Evolutionary conservation across 2,113 vertebrate species (phyloP), one percentile per base, ranked within the genome.

Genomic region (Oreochromis niloticus): DNA sequence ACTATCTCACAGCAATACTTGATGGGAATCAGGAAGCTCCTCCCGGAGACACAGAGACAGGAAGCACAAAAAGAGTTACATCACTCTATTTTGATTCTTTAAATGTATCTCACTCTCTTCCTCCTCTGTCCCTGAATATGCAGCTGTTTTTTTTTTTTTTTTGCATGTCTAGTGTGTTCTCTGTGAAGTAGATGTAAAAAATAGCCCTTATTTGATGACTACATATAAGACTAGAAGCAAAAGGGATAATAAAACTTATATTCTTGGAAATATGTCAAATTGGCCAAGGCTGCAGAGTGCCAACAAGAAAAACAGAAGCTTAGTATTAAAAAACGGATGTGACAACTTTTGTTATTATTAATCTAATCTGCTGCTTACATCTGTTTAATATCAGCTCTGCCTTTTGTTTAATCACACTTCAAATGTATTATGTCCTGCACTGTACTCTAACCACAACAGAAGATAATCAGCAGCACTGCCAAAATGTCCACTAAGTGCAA

Each of bases 1-100:
- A 87, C 85, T 55, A 84, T 88, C 88, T 80, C 34, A 6, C 83
- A 86, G 85, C 80, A 36, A 79, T 50, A 82, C 88, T 85, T 78
- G 86, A 89, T 87, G 84, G 63, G 85, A 93, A 90, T 90, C 93
- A 94, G 93, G 94, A 95, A 94, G 87, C 93, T 92, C 90, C 94
- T 94, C 91, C 94, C 86, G 55, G 75, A 89, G 85, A 86, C 86
- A 93, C 90, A 91, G 92, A 92, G 5, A 85, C 78, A 92, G 88
- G 92, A 94, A 91, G 80, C 80, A 43, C 84, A 81, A 43, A 34
- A 81, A 82, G 80, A 78, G 82, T 89, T 84, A 86, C 83, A 85
- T 78, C 61, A 85, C 63, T 85, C 81, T 61, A 50, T 39, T 66
- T 86, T 80, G 41, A 6, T 22, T 13, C 22, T 81, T 54, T 52